Evolutionary conservation across 2,797 vertebrate genomes (phyloP), one percentile per base, ranked within the genome.

Genomic region (Catharus ustulatus): DNA sequence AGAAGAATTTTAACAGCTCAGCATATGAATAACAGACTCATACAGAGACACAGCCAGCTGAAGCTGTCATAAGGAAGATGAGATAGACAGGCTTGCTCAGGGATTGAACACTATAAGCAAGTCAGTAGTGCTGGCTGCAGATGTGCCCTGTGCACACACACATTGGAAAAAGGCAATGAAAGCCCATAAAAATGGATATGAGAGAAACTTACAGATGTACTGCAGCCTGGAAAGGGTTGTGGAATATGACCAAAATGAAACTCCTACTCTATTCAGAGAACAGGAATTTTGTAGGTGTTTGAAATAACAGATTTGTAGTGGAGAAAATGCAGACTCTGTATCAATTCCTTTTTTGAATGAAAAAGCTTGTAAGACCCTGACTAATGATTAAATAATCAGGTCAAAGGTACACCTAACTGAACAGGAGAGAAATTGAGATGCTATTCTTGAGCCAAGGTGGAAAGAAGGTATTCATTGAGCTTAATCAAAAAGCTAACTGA

Each of bases 381-480:
- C 73, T 90, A 92, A 79, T 3, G 0, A 84, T 76, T 84, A 90
- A 84, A 73, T 46, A 52, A 54, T 79, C 29, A 36, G 55, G 92
- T 93, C 86, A 94, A 94, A 68, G 43, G 32, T 69, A 68, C 11
- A 66, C 13, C 57, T 73, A 23, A 38, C 29, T 78, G 55, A 59
- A 89, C 26, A 49, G 63, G 36, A 89, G 20, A 87, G 51, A 96
- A 94, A 92, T 5, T 84, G 74, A 93, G 82, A 95, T 67, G 48
- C 34, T 89, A 59, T 79, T 95, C 71, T 82, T 82, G 74, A 92
- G 38, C 16, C 46, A 84, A 79, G 55, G 40, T 79, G 52, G 59
- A 95, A 94, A 81, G 49, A 90, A 94, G 59, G 82, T 87, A 93
- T 24, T 93, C 30, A 89, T 48, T 84, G 48, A 89, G 45, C 43